Evolutionary conservation across 1,140 invertebrate genomes (phyloP).

Genomic region (Reticulitermes speratus): DNA sequence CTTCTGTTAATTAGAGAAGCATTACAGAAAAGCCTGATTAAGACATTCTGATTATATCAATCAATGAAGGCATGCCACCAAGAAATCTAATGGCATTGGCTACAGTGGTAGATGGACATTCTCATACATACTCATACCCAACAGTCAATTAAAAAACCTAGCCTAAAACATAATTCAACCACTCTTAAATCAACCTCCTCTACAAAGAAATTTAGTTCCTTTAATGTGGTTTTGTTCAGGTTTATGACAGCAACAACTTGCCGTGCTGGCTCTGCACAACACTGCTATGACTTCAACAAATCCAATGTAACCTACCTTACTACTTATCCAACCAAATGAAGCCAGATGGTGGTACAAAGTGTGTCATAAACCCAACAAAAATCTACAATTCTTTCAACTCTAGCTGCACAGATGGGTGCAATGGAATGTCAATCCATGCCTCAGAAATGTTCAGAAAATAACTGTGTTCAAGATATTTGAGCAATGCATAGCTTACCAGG

Average conservation of each 20-base stretch:
- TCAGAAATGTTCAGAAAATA: neutral
- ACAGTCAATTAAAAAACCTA: slow-evolving; percentile 10
- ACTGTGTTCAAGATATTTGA: neutral
- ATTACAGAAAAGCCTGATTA: slow-evolving; percentile 22
- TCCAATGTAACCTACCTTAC: neutral
- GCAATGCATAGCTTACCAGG: neutral
- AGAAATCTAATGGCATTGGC: slow-evolving; percentile 40
- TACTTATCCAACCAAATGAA: neutral
- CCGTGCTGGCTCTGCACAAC: neutral
- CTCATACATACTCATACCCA: slow-evolving; percentile 25
- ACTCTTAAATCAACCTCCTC: slow-evolving; percentile 9
- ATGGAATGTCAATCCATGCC: neutral
- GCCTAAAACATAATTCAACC: slow-evolving; percentile 21
- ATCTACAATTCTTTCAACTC: neutral
- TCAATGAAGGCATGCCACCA: slow-evolving; percentile 41
- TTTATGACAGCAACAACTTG: neutral
- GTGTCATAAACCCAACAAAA: neutral
- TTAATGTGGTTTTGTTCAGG: neutral
- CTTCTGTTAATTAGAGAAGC: slow-evolving; percentile 1
- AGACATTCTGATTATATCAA: slow-evolving; percentile 22
- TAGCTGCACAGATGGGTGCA: neutral
- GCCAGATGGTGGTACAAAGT: neutral
- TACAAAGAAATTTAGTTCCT: slow-evolving; percentile 29
- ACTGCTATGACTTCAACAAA: neutral
- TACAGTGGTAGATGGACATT: slow-evolving; percentile 39